These are phyloP conservation scores for Pterostichus madidus DNA, from an alignment of 2,888 invertebrate genomes.

Conservation along the genomic window DNA sequence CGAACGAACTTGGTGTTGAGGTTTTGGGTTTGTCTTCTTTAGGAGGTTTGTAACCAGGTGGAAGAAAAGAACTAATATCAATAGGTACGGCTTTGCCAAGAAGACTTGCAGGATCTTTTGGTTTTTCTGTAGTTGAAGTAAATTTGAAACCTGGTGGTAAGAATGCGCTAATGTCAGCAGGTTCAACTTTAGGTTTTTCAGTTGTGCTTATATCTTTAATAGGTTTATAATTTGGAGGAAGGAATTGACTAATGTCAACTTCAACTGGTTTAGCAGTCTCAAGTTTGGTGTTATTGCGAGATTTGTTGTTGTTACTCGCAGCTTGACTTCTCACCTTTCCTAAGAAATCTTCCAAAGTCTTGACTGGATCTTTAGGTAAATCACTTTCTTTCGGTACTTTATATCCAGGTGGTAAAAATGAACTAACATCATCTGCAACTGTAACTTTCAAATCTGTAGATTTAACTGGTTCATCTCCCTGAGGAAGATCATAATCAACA, in stretches of 20 bases:
- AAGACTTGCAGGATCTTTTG: slow-evolving; percentile 65
- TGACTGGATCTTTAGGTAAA: slow-evolving; percentile 69
- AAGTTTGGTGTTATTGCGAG: slow-evolving; percentile 75
- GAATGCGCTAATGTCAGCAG: slow-evolving; percentile 80
- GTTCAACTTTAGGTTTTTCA: slow-evolving; percentile 76
- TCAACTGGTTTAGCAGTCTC: slow-evolving; percentile 78
- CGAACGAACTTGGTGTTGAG: slow-evolving; percentile 76
- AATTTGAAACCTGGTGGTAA: slow-evolving; percentile 82
- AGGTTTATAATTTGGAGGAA: slow-evolving; percentile 84
- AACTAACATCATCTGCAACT: slow-evolving; percentile 80
- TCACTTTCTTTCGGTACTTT: slow-evolving; percentile 75
- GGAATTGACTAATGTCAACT: slow-evolving; percentile 79
- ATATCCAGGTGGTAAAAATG: slow-evolving; percentile 83
- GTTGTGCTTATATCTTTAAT: slow-evolving; percentile 74
- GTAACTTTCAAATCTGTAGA: slow-evolving; percentile 78
- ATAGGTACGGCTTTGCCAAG: slow-evolving; percentile 72
- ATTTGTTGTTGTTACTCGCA: slow-evolving; percentile 63
- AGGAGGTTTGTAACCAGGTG: slow-evolving; percentile 75
- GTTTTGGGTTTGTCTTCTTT: slow-evolving; percentile 69
- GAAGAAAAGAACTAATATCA: slow-evolving; percentile 75
- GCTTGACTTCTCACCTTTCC: slow-evolving; percentile 68
- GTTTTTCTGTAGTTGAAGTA: slow-evolving; percentile 72
- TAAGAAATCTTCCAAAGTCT: slow-evolving; percentile 71
- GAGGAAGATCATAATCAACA: slow-evolving; percentile 71
- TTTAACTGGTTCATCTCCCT: slow-evolving; percentile 74